A percentile compares a stretch with the other conserved stretches of the same genome.
These are phyloP conservation scores for Himalopsyche kuldschensis DNA, from an alignment of 2,888 invertebrate genomes.

Conservation along the genomic window DNA sequence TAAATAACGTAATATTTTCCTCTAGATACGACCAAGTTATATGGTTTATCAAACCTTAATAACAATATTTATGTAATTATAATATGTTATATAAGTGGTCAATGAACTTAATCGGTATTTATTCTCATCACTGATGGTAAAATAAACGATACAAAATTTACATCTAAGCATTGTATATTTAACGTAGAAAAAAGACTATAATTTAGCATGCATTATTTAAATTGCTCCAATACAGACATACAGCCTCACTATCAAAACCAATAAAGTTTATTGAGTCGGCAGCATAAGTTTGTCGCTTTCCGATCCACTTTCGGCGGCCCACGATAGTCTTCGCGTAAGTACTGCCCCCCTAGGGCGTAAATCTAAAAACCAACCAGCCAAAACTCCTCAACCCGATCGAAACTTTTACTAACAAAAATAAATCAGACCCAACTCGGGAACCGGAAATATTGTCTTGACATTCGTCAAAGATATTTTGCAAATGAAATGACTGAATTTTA, in stretches of 20 bases:
- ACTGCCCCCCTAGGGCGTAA: neutral
- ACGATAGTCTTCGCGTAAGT: neutral
- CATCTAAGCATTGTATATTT: too few relatives aligned
- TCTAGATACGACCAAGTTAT: too few relatives aligned
- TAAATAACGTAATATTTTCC: too few relatives aligned
- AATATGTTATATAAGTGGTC: too few relatives aligned
- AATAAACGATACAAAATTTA: too few relatives aligned
- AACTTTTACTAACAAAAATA: neutral
- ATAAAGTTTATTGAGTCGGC: neutral
- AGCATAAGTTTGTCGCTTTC: conserved; percentile 8
- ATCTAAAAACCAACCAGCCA: neutral
- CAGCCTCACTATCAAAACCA: neutral
- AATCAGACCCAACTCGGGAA: neutral
- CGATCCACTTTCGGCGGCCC: conserved; percentile 12
- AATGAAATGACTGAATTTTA: neutral
- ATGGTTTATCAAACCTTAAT: too few relatives aligned
- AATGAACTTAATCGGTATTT: too few relatives aligned
- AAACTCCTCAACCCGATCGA: neutral
- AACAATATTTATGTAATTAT: too few relatives aligned
- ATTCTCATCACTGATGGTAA: too few relatives aligned
- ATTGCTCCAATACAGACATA: too few relatives aligned
- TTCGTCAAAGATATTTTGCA: neutral
- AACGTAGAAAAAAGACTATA: too few relatives aligned
- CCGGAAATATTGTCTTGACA: neutral
- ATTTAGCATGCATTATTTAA: too few relatives aligned